Evolutionary conservation across 2,113 vertebrate genomes (phyloP), one percentile per base, ranked within the genome.

Genomic region (Esox niger): DNA sequence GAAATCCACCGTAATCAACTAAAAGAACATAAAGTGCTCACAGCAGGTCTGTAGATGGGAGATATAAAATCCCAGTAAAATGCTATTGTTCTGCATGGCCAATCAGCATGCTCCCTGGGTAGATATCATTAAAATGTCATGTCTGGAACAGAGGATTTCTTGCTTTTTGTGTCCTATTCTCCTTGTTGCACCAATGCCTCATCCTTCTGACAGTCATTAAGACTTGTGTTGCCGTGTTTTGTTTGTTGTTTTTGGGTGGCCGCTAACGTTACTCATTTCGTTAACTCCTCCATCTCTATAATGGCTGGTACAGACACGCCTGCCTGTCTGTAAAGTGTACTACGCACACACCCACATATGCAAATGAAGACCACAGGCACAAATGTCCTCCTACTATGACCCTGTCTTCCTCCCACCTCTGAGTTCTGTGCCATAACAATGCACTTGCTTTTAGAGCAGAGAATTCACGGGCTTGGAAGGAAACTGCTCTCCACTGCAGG

Each of bases 91-190:
- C 74, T 75, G 71, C 57, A n/a, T 4, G 66, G 79, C 79, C 67
- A 77, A 81, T 84, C 79, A 72, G 30, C 73, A 66, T 15, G 62
- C 72, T 67, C 72, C 74, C 64, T 6, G 23, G 60, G 64, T 30
- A 29, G 64, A 69, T 62, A 46, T 68, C 7, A 64, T 49, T 71
- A 65, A 68, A n/a, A 73, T 75, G 77, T 78, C 68, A 68, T n/a
- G n/a, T 10, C 58, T 60, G 5, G 57, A 49, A 33, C 20, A 33
- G n/a, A n/a, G n/a, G n/a, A n/a, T n/a, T n/a, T n/a, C n/a, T n/a
- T n/a, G n/a, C n/a, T n/a, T n/a, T n/a, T n/a, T n/a, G n/a, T n/a
- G n/a, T n/a, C n/a, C n/a, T n/a, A n/a, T n/a, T n/a, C n/a, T n/a
- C n/a, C n/a, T n/a, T n/a, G n/a, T n/a, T n/a, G n/a, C n/a, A n/a